Conservation (phyloP, 2,797 vertebrate species). For the Acipenser transmontanus region DNA sequence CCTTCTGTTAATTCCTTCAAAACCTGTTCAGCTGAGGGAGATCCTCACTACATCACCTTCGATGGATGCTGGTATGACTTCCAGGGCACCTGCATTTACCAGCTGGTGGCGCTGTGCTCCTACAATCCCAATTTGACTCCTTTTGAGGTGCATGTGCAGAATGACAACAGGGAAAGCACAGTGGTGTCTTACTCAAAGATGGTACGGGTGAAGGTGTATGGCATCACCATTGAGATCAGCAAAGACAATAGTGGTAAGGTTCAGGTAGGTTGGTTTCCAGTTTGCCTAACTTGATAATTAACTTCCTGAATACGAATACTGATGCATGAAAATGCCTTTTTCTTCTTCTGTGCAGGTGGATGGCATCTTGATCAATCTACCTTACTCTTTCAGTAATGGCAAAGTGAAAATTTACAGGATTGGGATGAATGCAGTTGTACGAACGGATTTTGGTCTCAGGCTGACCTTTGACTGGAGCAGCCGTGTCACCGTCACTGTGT, state of each 20-base stretch:
- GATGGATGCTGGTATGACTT: slow-evolving; percentile 50
- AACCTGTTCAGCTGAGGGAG: slow-evolving; percentile 47
- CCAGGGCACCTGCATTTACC: slow-evolving; percentile 56
- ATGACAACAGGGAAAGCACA: slow-evolving; percentile 32
- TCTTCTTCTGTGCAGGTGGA: slow-evolving; percentile 35
- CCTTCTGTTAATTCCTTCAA: slow-evolving; percentile 20
- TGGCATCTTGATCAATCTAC: slow-evolving; percentile 34
- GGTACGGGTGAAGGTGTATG: slow-evolving; percentile 30
- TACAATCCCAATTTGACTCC: background rate
- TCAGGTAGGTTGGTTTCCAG: slow-evolving; percentile 31
- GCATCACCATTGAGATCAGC: slow-evolving; percentile 31
- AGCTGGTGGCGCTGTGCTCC: slow-evolving; percentile 36
- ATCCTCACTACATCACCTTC: slow-evolving; percentile 52
- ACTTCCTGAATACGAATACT: background rate
- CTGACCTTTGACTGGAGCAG: slow-evolving; percentile 41
- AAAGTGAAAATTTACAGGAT: slow-evolving; percentile 43
- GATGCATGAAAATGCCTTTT: too few species aligned
- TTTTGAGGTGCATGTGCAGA: slow-evolving; percentile 36
- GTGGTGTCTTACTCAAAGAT: slow-evolving; percentile 34
- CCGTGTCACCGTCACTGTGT: slow-evolving; percentile 39
- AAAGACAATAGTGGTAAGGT: slow-evolving; percentile 33
- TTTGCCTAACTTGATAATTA: background rate
- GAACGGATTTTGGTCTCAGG: slow-evolving; percentile 37
- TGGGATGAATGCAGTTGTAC: slow-evolving; percentile 35
- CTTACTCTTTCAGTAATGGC: slow-evolving; percentile 32